Evolutionary conservation across 2,888 invertebrate genomes (phyloP), one percentile per base, ranked within the genome.

Genomic region (Philereme vetulata): DNA sequence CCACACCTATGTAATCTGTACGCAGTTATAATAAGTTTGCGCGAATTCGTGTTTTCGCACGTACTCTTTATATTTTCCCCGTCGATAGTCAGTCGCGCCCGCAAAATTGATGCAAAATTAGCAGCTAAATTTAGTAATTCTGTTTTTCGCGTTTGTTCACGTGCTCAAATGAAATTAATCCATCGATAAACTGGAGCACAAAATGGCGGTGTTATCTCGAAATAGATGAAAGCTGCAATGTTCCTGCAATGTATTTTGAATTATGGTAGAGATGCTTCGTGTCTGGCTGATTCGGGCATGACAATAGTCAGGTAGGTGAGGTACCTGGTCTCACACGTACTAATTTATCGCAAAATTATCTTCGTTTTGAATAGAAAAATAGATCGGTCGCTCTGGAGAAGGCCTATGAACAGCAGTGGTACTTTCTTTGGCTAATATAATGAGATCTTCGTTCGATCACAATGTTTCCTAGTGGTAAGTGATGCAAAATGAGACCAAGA

Each of bases 161-260:
- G 71, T 65, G 68, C 65, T 71, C 66, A 67, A 74, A 75, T 75
- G 70, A 65, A 77, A 74, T 76, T 75, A 78, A 78, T 78, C 68
- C 66, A 53, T 51, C 67, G 70, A 76, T 77, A 72, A 77, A 77
- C 68, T 73, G 72, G 75, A 72, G 71, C 63, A 62, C 74, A 74
- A 68, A 78, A 74, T 76, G 72, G 77, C 70, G 74, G 71, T 65
- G 63, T 71, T 68, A 62, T 71, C 73, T 75, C 69, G n/a, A 71
- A 80, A 78, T 78, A 77, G 77, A 76, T 59, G 71, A 71, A 72
- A 76, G 75, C 74, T 75, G 74, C 75, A 71, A 67, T n/a, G 72
- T 71, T 71, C 60, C 65, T 71, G 75, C 72, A 70, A 75, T 77
- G 74, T 75, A 75, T 75, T 74, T 76, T 77, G 69, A 76, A 72